Evolutionary conservation across 2,888 invertebrate genomes (phyloP).

Genomic region (Caenorhabditis sp.): DNA sequence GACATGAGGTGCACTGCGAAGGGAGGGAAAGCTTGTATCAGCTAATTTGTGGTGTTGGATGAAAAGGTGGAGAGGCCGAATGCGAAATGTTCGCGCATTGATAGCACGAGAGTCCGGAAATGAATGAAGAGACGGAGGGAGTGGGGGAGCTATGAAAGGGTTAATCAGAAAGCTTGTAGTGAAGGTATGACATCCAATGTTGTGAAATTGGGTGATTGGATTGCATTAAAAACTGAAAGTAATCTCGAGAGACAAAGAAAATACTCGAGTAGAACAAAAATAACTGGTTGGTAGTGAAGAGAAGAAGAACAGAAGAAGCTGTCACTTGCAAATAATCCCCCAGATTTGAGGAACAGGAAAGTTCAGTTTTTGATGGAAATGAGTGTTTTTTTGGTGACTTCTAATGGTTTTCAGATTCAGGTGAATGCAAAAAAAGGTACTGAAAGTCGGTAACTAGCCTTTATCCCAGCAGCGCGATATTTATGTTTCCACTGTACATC

Average conservation of each 20-base stretch:
- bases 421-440: too few species aligned
- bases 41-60: conserved; percentile 44
- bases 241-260: too few species aligned
- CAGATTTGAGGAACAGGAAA: too few species aligned
- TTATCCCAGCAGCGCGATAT: too few species aligned
- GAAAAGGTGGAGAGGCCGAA: neutral
- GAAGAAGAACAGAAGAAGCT: too few species aligned
- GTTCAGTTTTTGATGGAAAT: too few species aligned
- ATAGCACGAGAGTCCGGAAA: conserved; percentile 30
- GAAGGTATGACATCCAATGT: neutral
- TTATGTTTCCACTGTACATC: too few species aligned
- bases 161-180: conserved; percentile 3
- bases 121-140: neutral
- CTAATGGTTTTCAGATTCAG: too few species aligned
- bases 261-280: neutral
- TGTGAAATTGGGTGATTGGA: neutral
- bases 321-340: too few species aligned
- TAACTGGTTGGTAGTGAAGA: too few species aligned
- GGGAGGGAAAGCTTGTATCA: conserved; percentile 43
- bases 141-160: conserved; percentile 2
- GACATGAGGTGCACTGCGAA: conserved; percentile 55
- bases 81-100: conserved; percentile 45
- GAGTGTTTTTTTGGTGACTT: too few species aligned
- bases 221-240: neutral
- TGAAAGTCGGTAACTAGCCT: too few species aligned